A percentile compares a stretch with the other conserved stretches of the same genome.
Conservation (phyloP, 2,797 vertebrate genomes). For the Lepus oiostolus region DNA sequence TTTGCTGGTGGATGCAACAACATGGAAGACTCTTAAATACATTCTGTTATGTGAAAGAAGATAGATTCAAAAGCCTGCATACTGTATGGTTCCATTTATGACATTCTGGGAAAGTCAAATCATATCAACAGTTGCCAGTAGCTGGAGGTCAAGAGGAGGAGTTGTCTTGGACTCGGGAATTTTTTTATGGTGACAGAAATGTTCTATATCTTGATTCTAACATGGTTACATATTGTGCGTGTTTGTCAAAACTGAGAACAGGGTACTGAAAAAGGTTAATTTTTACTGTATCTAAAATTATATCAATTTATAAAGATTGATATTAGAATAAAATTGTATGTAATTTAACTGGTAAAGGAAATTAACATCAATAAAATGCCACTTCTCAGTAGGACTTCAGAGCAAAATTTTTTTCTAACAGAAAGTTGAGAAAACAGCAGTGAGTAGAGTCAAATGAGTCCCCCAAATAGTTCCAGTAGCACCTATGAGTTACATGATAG, state of each 20-base stretch:
- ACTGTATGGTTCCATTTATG: not conserved
- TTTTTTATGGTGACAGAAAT: not conserved
- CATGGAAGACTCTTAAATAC: not conserved
- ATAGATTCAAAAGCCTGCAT: not conserved
- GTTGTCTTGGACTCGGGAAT: not conserved
- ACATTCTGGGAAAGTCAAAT: not conserved
- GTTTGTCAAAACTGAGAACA: not conserved
- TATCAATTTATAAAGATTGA: not conserved
- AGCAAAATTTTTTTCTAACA: not conserved
- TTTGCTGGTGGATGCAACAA: not conserved
- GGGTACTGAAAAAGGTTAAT: not conserved
- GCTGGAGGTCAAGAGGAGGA: not conserved
- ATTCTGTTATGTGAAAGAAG: not conserved
- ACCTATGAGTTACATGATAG: not conserved
- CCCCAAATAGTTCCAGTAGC: not conserved
- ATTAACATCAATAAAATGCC: not conserved
- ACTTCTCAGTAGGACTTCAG: not conserved
- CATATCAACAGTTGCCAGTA: not conserved
- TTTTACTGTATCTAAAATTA: not conserved
- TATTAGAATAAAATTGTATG: not conserved
- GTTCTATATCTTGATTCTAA: not conserved
- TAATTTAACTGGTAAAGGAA: constrained; percentile 13
- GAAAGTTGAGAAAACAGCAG: not conserved
- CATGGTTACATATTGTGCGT: not conserved
- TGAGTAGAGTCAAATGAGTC: not conserved